These are phyloP conservation scores for Epistrophe grossulariae DNA, from an alignment of 2,888 invertebrate genomes.

Conservation along the genomic window DNA sequence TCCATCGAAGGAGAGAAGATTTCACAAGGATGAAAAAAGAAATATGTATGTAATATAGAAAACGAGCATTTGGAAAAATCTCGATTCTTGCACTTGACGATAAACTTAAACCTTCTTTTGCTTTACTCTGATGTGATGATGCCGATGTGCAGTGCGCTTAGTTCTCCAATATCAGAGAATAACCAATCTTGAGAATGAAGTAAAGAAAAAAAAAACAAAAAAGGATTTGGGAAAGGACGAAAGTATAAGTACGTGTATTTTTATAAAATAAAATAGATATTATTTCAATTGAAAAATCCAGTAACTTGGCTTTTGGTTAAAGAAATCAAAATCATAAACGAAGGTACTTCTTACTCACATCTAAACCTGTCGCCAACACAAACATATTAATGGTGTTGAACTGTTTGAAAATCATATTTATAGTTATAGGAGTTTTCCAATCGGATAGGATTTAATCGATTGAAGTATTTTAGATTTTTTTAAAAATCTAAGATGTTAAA, in stretches of 20 bases:
- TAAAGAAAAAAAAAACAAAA: slow-evolving; percentile 35
- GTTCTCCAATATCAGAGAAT: not conserved
- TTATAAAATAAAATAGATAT: slow-evolving; percentile 15
- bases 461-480: not conserved
- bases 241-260: slow-evolving; percentile 42
- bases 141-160: slow-evolving; percentile 1
- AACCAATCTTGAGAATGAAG: slow-evolving; percentile 29
- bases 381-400: not conserved
- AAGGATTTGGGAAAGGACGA: not conserved
- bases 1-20: slow-evolving; percentile 38
- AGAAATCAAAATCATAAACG: slow-evolving; percentile 15
- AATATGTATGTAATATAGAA: not conserved
- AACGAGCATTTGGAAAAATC: slow-evolving; percentile 47
- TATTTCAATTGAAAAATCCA: slow-evolving; percentile 47
- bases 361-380: not conserved
- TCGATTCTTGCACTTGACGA: slow-evolving; percentile 54
- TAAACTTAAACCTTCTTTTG: slow-evolving; percentile 40
- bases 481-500: not conserved
- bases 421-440: not conserved
- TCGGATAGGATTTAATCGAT: not conserved
- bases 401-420: not conserved
- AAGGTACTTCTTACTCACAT: not conserved
- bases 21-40: slow-evolving; percentile 16
- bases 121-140: not conserved
- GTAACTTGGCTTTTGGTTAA: slow-evolving; percentile 17